A percentile compares a stretch with the other conserved stretches of the same genome.
Evolutionary conservation across 1,140 invertebrate species (phyloP).

Genomic region (Nephotettix cincticeps): DNA sequence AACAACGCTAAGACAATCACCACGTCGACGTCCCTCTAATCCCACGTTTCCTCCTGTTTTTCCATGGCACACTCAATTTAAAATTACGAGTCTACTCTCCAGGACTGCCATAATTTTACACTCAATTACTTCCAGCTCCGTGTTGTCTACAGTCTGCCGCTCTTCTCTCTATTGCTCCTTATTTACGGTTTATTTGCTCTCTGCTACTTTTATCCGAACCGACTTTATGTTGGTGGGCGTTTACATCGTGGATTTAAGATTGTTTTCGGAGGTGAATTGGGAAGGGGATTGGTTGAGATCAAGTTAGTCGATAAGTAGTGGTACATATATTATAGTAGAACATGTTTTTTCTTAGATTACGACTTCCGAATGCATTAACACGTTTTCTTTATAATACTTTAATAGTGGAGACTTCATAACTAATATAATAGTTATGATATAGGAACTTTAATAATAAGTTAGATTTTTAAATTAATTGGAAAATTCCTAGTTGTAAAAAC

Average conservation of each 20-base stretch:
- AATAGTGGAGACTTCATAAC: no score
- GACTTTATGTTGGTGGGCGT: constrained; percentile 1
- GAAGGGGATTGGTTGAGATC: no score
- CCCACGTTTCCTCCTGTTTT: constrained; percentile 27
- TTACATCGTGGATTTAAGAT: background rate
- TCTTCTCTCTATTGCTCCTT: background rate
- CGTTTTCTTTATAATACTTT: no score
- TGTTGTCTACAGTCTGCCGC: constrained; percentile 4
- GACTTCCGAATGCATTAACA: no score
- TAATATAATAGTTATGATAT: no score
- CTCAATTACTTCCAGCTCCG: constrained; percentile 25
- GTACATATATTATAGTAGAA: no score
- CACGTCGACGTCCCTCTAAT: background rate
- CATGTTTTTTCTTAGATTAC: no score
- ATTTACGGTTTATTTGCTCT: constrained; percentile 19
- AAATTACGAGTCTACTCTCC: constrained; percentile 27
- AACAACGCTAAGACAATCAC: constrained; percentile 25
- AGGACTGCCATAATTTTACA: constrained; percentile 33
- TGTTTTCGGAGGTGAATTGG: no score
- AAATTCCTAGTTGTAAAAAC: no score
- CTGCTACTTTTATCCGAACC: background rate
- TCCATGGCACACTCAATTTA: constrained; percentile 31
- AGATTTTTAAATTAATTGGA: no score
- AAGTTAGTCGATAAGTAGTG: no score
- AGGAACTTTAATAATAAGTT: no score